A percentile compares a stretch with the other conserved stretches of the same genome.
phyloP scores from a whole-genome alignment of 2,888 invertebrate genomes.

The Herminia tarsipennalis region DNA sequence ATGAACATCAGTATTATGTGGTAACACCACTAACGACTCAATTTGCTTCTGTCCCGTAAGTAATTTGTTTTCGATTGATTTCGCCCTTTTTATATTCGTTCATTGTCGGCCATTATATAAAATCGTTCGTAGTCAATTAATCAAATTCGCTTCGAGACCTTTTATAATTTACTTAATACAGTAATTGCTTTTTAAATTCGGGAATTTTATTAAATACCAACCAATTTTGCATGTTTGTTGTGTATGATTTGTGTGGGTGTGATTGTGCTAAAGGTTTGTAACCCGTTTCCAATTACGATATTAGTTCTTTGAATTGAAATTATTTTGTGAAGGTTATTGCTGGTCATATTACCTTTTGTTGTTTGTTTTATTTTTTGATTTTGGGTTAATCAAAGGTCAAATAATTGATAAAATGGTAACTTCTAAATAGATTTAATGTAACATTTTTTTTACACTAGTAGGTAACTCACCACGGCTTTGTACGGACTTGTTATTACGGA shows the following conservation, averaged over 20 bases:
- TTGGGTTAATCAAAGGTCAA: neutral
- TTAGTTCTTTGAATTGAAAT: constrained; percentile 1
- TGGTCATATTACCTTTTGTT: too few relatives aligned
- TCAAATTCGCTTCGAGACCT: constrained; percentile 45
- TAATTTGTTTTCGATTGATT: constrained; percentile 69
- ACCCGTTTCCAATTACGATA: constrained; percentile 10
- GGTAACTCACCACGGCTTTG: too few relatives aligned
- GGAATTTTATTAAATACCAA: constrained; percentile 39
- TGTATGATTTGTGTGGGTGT: constrained; percentile 21
- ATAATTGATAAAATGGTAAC: neutral
- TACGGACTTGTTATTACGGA: too few relatives aligned
- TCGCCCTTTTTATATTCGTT: constrained; percentile 49
- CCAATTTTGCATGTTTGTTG: constrained; percentile 24
- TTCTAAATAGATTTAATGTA: too few relatives aligned
- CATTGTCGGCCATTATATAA: constrained; percentile 33
- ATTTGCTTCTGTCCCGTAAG: constrained; percentile 55
- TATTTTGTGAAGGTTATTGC: neutral
- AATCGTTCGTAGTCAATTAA: constrained; percentile 46
- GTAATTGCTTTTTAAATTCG: constrained; percentile 46
- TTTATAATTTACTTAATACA: constrained; percentile 54
- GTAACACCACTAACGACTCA: constrained; percentile 49
- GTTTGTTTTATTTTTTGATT: neutral
- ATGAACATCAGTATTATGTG: neutral
- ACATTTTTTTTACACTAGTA: too few relatives aligned
- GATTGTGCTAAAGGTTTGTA: constrained; percentile 18